Percentiles rank a stretch among this genome's conserved stretches.
Evolutionary conservation across 2,888 invertebrate species (phyloP).

Genomic region (Orthosia incerta): DNA sequence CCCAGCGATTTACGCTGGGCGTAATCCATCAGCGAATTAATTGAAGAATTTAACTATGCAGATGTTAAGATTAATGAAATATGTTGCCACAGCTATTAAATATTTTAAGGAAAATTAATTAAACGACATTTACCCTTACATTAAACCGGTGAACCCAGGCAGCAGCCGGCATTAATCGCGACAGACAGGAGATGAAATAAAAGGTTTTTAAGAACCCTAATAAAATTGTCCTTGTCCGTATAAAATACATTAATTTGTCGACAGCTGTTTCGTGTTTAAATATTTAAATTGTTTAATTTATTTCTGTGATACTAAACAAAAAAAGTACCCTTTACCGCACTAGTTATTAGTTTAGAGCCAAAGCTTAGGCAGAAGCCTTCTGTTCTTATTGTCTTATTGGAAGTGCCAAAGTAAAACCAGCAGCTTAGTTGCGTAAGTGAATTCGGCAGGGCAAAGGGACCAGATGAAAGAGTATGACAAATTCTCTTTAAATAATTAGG

Average conservation of each 20-base stretch:
- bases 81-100: background rate
- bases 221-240: constrained; percentile 50
- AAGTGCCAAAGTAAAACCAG: background rate
- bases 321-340: background rate
- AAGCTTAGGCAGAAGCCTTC: background rate
- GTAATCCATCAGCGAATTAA: background rate
- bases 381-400: background rate
- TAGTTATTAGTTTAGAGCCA: no score
- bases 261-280: constrained; percentile 26
- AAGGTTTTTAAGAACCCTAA: constrained; percentile 49
- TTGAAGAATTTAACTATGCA: background rate
- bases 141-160: constrained; percentile 34
- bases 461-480: no score
- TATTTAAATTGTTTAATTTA: constrained; percentile 12
- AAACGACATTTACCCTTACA: constrained; percentile 45
- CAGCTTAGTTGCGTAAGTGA: no score
- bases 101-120: constrained; percentile 45
- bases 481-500: no score
- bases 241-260: constrained; percentile 11
- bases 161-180: constrained; percentile 46
- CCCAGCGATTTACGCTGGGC: background rate
- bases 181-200: constrained; percentile 56
- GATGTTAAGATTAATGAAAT: background rate
- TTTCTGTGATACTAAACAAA: background rate
- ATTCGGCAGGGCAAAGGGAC: no score